Percentiles rank a stretch among this genome's conserved stretches.
Evolutionary conservation across 2,797 vertebrate genomes (phyloP).

Genomic region (Hypotaenidia okinawae): DNA sequence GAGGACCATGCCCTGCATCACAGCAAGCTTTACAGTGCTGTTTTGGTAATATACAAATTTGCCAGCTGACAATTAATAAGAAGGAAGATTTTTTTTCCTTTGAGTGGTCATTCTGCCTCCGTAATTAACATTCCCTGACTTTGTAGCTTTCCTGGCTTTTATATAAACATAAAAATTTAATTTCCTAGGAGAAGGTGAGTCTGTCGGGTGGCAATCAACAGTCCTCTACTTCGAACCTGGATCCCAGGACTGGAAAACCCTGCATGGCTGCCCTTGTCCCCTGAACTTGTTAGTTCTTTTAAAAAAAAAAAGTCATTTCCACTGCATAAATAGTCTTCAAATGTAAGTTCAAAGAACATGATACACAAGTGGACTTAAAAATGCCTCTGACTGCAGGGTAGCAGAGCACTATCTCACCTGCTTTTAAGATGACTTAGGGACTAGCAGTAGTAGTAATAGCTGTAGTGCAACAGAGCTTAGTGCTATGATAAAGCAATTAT

Average conservation of each 20-base stretch:
- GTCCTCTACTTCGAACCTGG: neutral
- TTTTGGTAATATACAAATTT: neutral
- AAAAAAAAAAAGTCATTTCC: neutral
- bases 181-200: neutral
- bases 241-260: neutral
- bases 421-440: neutral
- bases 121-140: neutral
- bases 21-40: rapidly evolving
- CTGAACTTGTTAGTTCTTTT: neutral
- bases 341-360: neutral
- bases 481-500: neutral
- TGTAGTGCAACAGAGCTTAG: neutral
- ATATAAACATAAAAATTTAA: neutral
- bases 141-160: neutral
- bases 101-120: neutral
- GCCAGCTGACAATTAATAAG: neutral
- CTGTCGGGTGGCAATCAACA: neutral
- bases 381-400: neutral
- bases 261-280: neutral
- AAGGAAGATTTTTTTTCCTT: neutral
- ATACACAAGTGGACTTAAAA: neutral
- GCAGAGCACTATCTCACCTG: neutral
- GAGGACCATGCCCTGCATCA: neutral
- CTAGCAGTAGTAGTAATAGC: neutral
- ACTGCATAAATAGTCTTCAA: neutral